Base-by-base conservation (phyloP, 2,797 vertebrate species). In the Ciconia nigra region DNA sequence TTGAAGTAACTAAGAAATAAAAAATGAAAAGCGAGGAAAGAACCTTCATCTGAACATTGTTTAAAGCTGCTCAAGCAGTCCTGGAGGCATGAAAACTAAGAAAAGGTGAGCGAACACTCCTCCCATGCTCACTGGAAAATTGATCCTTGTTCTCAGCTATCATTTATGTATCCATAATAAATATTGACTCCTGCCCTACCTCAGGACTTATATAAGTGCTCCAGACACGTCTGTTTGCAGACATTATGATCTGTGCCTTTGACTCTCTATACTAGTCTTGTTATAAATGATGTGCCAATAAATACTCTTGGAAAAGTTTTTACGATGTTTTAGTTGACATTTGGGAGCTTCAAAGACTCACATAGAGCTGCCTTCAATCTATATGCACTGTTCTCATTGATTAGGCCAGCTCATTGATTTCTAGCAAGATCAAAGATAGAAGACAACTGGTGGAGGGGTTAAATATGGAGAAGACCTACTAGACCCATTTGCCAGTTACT, bases 291-390 rank as follows among this genome's bases (percentile, higher is more conserved):
- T 5, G 59, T 91, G 87, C 87, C 90, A 97, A 97, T 97, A 97
- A 96, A 97, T 76, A 91, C 87, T 69, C 92, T 91, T 26, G 49
- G 97, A 97, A 92, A 96, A n/a, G 74, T 97, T 98, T 97, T 93
- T 85, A 90, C 14, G 1, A 89, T 67, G 66, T 66, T 86, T 97
- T 95, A 93, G 95, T 97, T 96, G 95, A 94, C 94, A 91, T 94
- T 94, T 85, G 73, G 88, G 86, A 97, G 78, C 96, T 93, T 97
- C 96, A 90, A 97, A 97, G 96, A 93, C 85, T 85, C 91, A 55
- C 82, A 89, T 7, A 93, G 52, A 93, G 94, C 93, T 80, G 61
- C 59, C 59, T 88, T 86, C 89, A 91, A 95, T 91, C 91, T 95
- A 85, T 96, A 96, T 42, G 88, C 83, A 87, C 63, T 80, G 89